These are phyloP conservation scores for Urophycis tenuis DNA, from an alignment of 2,797 vertebrate species.

Conservation along the genomic window DNA sequence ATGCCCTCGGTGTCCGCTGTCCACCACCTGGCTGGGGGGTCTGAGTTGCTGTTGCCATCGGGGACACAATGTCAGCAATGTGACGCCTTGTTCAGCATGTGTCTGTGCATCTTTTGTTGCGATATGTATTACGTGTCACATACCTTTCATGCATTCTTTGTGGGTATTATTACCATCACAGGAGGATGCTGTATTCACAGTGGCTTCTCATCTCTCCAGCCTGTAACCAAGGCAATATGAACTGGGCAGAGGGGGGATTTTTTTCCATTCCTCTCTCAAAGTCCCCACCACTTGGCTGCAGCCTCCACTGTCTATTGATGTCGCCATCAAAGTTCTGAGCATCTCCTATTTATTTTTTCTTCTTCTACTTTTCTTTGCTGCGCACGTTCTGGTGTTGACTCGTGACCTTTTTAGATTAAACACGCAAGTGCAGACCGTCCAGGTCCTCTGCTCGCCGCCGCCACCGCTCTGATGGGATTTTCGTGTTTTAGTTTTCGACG, in stretches of 20 bases:
- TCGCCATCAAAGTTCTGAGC: conserved; percentile 53
- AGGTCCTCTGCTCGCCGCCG: background rate
- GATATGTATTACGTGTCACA: background rate
- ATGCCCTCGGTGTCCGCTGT: no score
- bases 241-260: conserved; percentile 40
- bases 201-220: background rate
- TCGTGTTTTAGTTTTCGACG: background rate
- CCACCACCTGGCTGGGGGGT: background rate
- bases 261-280: conserved; percentile 12
- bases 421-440: conserved; percentile 30
- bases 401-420: conserved; percentile 62
- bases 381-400: conserved; percentile 36
- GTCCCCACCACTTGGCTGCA: conserved; percentile 27
- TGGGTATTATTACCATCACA: background rate
- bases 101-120: background rate
- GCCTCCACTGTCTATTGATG: conserved; percentile 43
- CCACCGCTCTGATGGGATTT: conserved; percentile 9
- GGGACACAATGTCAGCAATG: background rate
- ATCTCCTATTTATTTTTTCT: conserved; percentile 35
- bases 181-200: background rate
- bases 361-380: conserved; percentile 33
- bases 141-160: background rate
- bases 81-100: background rate
- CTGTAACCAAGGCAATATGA: conserved; percentile 31
- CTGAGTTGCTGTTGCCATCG: background rate